Conservation (phyloP, 35 echinoderm and acorn worm genomes). For the Ptychodera flava region DNA sequence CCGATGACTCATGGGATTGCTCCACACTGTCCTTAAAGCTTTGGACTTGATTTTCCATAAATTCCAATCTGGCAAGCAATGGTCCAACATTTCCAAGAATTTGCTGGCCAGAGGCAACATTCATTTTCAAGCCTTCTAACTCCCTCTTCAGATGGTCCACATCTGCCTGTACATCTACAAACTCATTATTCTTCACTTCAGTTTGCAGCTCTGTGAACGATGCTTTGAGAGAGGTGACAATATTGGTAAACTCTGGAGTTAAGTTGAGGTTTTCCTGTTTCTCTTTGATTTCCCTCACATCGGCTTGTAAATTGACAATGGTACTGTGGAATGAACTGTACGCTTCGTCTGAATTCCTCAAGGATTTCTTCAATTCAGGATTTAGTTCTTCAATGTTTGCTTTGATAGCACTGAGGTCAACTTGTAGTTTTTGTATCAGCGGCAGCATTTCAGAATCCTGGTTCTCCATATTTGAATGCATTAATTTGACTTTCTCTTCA, state of each 20-base stretch:
- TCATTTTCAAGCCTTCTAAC: background rate
- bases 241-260: no score
- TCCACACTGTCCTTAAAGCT: no score
- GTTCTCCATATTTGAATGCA: background rate
- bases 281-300: no score
- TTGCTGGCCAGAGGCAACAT: background rate
- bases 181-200: no score
- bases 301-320: no score
- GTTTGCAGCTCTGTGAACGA: no score
- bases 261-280: no score
- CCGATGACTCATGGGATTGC: no score
- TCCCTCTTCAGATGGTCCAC: background rate
- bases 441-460: background rate
- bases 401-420: background rate
- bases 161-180: background rate
- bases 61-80: background rate
- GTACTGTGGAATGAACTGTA: no score
- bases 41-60: background rate
- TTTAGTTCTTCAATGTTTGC: background rate
- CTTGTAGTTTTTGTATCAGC: background rate
- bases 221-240: no score
- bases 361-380: background rate
- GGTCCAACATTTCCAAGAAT: background rate
- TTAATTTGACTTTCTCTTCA: background rate
- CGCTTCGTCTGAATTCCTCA: no score